Conservation (phyloP, 2,797 vertebrate species). For the Malurus leucopterus region DNA sequence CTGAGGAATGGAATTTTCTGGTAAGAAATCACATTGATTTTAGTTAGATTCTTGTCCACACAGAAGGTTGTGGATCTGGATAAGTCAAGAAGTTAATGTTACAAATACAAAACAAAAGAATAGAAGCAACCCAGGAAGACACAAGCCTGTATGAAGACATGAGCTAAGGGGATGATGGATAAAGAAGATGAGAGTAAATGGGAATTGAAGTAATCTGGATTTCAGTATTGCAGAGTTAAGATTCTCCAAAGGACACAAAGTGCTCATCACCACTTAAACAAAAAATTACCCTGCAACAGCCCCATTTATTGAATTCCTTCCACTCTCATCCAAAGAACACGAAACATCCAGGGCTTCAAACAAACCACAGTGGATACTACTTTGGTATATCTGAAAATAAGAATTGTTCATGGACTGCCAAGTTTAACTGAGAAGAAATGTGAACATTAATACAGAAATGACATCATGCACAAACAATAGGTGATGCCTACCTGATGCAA, state of each 20-base stretch:
- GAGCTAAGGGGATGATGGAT: neutral
- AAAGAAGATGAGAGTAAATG: conserved; percentile 15
- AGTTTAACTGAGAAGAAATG: neutral
- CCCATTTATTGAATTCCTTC: neutral
- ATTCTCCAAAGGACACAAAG: neutral
- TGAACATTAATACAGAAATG: neutral
- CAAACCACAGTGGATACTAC: neutral
- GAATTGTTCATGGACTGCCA: accelerated
- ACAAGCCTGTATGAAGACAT: neutral
- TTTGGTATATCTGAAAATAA: neutral
- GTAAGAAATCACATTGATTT: neutral
- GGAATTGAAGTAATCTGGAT: conserved; percentile 23
- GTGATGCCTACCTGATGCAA: neutral
- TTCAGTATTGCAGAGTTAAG: neutral
- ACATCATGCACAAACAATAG: neutral
- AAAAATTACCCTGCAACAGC: neutral
- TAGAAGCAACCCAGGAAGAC: neutral
- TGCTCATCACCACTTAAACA: neutral
- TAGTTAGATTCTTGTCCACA: neutral
- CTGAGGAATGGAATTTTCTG: neutral
- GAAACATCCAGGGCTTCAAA: neutral
- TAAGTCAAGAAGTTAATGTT: neutral
- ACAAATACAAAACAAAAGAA: conserved; percentile 9
- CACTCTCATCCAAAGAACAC: neutral
- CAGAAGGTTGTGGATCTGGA: neutral